Evolutionary conservation across 2,113 vertebrate genomes (phyloP), one percentile per base, ranked within the genome.

Genomic region (Grallaria varia): DNA sequence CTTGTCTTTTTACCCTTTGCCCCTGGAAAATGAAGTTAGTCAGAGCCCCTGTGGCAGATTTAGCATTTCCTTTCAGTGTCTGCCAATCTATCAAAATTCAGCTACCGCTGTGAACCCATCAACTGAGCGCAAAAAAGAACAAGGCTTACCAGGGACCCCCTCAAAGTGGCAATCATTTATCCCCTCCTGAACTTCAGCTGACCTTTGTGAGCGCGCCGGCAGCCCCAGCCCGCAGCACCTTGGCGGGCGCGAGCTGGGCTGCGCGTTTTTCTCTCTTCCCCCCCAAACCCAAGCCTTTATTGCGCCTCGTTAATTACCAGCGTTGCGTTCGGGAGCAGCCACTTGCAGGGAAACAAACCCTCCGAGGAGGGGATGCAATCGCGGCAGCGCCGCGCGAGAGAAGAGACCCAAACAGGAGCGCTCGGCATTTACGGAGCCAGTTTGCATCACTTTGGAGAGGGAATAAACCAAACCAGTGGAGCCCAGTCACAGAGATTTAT

Each of bases 21-120:
- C 98, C 97, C 75, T 64, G 82, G 97, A 98, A 96, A 97, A 98
- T 79, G 95, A 97, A 97, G 97, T 84, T 91, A 97, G 96, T 95
- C 89, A 66, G 93, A 97, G 97, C 96, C 97, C 97, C 93, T 89
- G 97, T 97, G 97, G 97, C 96, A 91, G 93, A 96, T 97, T 97
- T 98, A 98, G 98, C 94, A 93, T 98, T 98, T 99, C 98, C 98
- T 99, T 99, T 99, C 98, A 99, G 98, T 97, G 96, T 93, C 98
- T 98, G 98, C 99, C 99, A 99, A 99, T 99, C 99, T 98, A 99
- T 99, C 99, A 99, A 98, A 98, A 98, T 98, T 98, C 98, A 98
- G 98, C 98, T 98, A 98, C 98, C 90, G 98, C 99, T 99, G 99
- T 97, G 99, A 98, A 97, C 98, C 98, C 98, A 98, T 98, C 99